These are phyloP conservation scores for Oscheius onirici DNA, from an alignment of 2,888 invertebrate species.

Conservation along the genomic window DNA sequence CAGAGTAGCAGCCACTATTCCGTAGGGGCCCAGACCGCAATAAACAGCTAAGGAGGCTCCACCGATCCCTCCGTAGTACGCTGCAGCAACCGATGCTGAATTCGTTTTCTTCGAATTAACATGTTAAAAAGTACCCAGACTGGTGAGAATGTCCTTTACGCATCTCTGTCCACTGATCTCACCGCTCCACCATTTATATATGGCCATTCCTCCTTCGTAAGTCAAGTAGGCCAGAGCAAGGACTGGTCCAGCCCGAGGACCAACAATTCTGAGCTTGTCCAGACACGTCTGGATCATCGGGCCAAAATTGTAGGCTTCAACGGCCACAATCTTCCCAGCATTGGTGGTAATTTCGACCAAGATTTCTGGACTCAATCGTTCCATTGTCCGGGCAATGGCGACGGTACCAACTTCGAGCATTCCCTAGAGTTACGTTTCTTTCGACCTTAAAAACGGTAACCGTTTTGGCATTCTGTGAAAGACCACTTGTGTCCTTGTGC, in stretches of 20 bases:
- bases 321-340: neutral
- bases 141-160: neutral
- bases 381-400: neutral
- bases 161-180: conserved; percentile 5
- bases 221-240: neutral
- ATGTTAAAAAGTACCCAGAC: no score
- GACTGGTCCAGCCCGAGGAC: neutral
- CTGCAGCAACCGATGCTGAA: neutral
- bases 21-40: neutral
- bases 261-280: neutral
- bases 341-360: neutral
- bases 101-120: no score
- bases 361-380: neutral
- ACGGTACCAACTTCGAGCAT: neutral
- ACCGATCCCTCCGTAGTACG: conserved; percentile 2
- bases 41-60: neutral
- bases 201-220: neutral
- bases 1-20: neutral
- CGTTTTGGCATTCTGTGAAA: neutral
- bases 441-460: neutral
- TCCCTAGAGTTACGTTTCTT: neutral
- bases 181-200: neutral
- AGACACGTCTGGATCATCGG: neutral
- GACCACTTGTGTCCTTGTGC: neutral
- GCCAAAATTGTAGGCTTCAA: neutral